Percentiles rank a stretch among this genome's conserved stretches.
These are phyloP conservation scores for Macrochelys suwanniensis DNA, from an alignment of 2,797 vertebrate species.

Conservation along the genomic window DNA sequence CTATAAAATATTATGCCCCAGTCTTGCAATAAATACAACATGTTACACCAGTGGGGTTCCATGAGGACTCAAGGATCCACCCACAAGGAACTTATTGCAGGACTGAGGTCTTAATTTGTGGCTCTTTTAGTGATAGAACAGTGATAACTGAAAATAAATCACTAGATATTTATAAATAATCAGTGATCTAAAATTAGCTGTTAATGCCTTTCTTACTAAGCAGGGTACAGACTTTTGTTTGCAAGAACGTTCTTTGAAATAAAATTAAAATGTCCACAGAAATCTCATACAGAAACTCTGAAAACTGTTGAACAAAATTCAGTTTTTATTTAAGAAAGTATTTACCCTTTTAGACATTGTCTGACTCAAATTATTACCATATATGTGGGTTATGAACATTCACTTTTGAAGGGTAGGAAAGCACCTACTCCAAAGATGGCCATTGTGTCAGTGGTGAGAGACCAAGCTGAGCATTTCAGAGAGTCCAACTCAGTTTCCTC, in stretches of 20 bases:
- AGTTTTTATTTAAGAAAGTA: neutral
- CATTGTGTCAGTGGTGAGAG: neutral
- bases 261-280: neutral
- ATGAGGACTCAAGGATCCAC: neutral
- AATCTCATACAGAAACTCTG: neutral
- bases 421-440: neutral
- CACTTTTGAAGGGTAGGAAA: neutral
- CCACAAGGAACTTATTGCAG: neutral
- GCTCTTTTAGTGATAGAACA: neutral
- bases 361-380: neutral
- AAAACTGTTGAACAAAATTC: neutral
- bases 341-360: neutral
- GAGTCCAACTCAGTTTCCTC: neutral
- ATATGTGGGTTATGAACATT: rapidly evolving
- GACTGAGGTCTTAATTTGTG: neutral
- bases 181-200: neutral
- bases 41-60: neutral
- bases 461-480: neutral
- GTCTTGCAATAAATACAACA: neutral
- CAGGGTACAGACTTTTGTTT: neutral
- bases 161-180: neutral
- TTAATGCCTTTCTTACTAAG: neutral
- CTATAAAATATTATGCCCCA: neutral
- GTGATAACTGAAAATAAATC: neutral
- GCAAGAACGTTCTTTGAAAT: neutral